phyloP scores from a whole-genome alignment of 2,797 vertebrate species.

The Ptychadena robeensis region DNA sequence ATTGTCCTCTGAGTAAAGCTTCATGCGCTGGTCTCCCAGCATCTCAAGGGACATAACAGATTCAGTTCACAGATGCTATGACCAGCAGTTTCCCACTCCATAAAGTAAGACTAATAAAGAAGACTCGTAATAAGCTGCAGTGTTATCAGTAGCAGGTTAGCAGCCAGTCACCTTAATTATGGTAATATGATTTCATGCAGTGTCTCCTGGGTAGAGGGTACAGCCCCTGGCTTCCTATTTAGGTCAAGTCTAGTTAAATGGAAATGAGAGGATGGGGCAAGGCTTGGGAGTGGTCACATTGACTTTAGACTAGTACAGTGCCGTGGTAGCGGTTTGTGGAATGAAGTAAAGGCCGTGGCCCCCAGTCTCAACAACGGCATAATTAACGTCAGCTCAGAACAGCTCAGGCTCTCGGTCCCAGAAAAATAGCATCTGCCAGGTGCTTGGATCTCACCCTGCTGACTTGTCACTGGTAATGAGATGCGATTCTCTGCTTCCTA shows the following conservation, averaged over 20 bases:
- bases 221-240: conserved; percentile 15
- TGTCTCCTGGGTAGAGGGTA: not conserved
- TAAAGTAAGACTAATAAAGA: not conserved
- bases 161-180: conserved; percentile 26
- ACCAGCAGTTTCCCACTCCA: not conserved
- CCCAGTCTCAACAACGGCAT: conserved; percentile 16
- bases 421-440: conserved; percentile 66
- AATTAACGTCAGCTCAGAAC: conserved; percentile 67
- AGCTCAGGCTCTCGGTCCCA: conserved; percentile 65
- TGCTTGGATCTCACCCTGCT: conserved; percentile 65
- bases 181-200: conserved; percentile 7
- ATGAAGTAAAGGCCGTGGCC: conserved; percentile 22
- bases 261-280: conserved; percentile 18
- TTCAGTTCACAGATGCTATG: not conserved
- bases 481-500: conserved; percentile 18
- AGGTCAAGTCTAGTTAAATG: conserved; percentile 14
- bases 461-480: conserved; percentile 62
- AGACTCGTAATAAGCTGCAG: not conserved
- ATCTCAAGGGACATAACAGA: too few relatives aligned
- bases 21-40: too few relatives aligned
- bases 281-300: conserved; percentile 8
- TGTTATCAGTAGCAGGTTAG: conserved; percentile 15
- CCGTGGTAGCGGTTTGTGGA: not conserved
- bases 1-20: not conserved
- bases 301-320: not conserved